These are phyloP conservation scores for Bubalus kerabau DNA, from an alignment of 2,113 vertebrate species.

Conservation along the genomic window DNA sequence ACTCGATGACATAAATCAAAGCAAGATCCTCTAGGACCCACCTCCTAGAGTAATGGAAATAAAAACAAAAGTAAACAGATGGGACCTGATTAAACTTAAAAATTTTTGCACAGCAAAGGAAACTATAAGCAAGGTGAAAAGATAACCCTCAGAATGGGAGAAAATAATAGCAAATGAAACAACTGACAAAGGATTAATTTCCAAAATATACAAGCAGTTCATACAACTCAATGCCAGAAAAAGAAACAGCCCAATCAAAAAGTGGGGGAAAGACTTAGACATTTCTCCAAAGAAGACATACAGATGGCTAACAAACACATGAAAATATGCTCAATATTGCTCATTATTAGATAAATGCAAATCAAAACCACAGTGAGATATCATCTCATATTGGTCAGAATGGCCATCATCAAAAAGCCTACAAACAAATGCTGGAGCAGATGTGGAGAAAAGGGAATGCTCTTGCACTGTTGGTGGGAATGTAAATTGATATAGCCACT, in stretches of 20 bases:
- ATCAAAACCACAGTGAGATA: not conserved
- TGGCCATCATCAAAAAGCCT: not conserved
- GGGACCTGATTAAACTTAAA: not conserved
- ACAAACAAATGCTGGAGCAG: not conserved
- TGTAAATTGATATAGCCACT: not conserved
- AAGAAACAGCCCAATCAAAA: not conserved
- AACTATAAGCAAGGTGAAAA: not conserved
- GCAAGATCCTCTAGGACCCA: not conserved
- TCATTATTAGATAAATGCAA: not conserved
- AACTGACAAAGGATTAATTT: not conserved
- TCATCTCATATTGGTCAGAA: not conserved
- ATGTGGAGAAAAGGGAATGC: not conserved
- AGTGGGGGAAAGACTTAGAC: not conserved
- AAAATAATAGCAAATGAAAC: not conserved
- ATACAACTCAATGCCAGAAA: not conserved
- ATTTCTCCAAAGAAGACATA: not conserved
- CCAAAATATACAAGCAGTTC: not conserved
- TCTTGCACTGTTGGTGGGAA: not conserved
- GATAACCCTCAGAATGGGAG: not conserved
- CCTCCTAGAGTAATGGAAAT: not conserved
- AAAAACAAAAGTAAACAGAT: not conserved
- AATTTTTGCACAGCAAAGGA: not conserved
- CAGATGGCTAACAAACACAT: not conserved
- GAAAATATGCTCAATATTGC: not conserved
- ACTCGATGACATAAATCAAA: not conserved